phyloP scores from a whole-genome alignment of 2,888 invertebrate genomes.

The Tyria jacobaeae region DNA sequence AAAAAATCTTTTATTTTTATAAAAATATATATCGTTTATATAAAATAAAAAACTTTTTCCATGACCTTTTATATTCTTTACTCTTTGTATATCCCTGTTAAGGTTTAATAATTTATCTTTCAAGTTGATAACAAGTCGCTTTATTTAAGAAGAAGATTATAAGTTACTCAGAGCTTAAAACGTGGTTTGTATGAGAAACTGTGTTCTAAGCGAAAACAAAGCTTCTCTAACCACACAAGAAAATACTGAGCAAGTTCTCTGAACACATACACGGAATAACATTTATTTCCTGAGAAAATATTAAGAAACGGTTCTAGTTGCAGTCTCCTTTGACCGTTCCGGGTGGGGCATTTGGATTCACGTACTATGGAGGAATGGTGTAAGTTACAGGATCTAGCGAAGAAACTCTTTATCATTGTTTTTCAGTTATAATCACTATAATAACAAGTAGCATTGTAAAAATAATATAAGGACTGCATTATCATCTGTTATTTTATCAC shows the following conservation, averaged over 20 bases:
- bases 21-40: too few species aligned
- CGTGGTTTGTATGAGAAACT: conserved; percentile 10
- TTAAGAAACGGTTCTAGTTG: conserved; percentile 47
- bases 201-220: conserved; percentile 9
- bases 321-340: conserved; percentile 66
- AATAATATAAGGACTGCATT: too few species aligned
- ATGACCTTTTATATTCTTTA: too few species aligned
- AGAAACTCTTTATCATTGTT: not conserved
- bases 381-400: conserved; percentile 26
- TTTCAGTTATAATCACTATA: not conserved
- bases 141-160: not conserved
- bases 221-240: conserved; percentile 17
- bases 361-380: conserved; percentile 47
- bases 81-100: too few species aligned
- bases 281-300: conserved; percentile 65
- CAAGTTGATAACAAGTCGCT: not conserved
- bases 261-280: conserved; percentile 56
- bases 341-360: conserved; percentile 57
- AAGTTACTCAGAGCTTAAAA: not conserved
- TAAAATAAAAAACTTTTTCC: too few species aligned
- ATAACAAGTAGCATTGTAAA: too few species aligned
- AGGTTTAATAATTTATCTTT: too few species aligned
- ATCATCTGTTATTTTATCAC: too few species aligned
- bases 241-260: conserved; percentile 28
- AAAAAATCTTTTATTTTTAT: too few species aligned